These are phyloP conservation scores for Linyphia triangularis DNA, from an alignment of 2,888 invertebrate species.

Conservation along the genomic window DNA sequence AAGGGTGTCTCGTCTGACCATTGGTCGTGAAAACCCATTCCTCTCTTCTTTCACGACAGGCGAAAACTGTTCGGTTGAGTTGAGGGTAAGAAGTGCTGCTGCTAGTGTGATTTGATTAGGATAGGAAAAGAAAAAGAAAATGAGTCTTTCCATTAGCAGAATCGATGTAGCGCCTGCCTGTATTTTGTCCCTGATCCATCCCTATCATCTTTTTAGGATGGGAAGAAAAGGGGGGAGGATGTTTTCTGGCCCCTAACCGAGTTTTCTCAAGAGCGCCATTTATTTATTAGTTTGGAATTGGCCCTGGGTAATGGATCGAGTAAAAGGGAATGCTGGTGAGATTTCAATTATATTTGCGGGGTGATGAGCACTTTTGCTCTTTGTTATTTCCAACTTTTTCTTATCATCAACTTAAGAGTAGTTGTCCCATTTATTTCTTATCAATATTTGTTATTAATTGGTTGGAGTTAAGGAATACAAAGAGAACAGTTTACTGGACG, in stretches of 20 bases:
- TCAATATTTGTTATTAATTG: not conserved
- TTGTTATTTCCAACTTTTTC: not conserved
- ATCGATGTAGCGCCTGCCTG: constrained; percentile 36
- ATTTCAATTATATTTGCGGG: not conserved
- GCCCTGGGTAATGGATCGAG: constrained; percentile 22
- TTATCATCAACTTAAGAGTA: not conserved
- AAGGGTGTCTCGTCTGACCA: not conserved
- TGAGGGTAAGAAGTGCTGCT: constrained; percentile 41
- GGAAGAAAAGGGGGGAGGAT: not conserved
- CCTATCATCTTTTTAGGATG: not conserved
- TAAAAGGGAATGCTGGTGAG: not conserved
- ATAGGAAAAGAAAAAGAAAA: constrained; percentile 10
- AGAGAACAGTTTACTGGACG: too few relatives aligned
- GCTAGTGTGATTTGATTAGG: constrained; percentile 55
- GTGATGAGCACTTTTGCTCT: not conserved
- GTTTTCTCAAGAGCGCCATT: constrained; percentile 31
- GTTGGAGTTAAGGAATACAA: not conserved
- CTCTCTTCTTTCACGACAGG: not conserved
- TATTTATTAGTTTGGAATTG: constrained; percentile 38
- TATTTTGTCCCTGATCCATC: constrained; percentile 10
- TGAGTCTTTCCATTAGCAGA: constrained; percentile 51
- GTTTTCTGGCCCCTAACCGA: not conserved
- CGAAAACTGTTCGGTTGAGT: not conserved
- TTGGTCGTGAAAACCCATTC: not conserved
- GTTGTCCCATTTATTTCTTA: too few relatives aligned